Percentiles rank a stretch among this genome's conserved stretches.
Conservation (phyloP, 2,113 vertebrate genomes). For the Antechinus flavipes region DNA sequence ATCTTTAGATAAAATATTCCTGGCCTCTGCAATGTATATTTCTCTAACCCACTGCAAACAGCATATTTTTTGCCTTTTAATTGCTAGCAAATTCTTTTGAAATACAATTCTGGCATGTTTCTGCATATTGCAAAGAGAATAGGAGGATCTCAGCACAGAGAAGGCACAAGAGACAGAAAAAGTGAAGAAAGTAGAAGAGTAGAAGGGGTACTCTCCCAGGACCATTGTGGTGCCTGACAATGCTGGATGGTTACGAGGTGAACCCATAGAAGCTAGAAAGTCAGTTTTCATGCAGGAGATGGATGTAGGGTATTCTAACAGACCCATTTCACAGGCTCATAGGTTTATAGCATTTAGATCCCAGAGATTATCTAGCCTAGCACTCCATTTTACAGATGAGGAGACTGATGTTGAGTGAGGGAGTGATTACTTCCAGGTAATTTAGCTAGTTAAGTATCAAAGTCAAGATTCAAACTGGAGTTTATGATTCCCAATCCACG, state of each 20-base stretch:
- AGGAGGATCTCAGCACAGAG: background rate
- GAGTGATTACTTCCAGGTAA: background rate
- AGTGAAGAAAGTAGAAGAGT: background rate
- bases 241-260: background rate
- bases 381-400: background rate
- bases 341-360: background rate
- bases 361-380: background rate
- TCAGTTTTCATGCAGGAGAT: background rate
- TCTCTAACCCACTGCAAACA: background rate
- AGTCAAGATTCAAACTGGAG: background rate
- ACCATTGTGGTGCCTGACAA: background rate
- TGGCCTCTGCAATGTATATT: background rate
- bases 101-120: background rate
- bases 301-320: background rate
- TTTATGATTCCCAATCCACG: background rate
- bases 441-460: background rate
- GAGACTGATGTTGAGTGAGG: background rate
- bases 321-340: background rate
- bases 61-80: background rate
- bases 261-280: background rate
- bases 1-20: background rate
- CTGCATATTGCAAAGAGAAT: background rate
- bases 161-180: background rate
- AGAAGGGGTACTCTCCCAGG: background rate
- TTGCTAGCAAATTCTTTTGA: background rate